Evolutionary conservation across 2,113 vertebrate genomes (phyloP).

Genomic region (Plecturocebus donacophilus): DNA sequence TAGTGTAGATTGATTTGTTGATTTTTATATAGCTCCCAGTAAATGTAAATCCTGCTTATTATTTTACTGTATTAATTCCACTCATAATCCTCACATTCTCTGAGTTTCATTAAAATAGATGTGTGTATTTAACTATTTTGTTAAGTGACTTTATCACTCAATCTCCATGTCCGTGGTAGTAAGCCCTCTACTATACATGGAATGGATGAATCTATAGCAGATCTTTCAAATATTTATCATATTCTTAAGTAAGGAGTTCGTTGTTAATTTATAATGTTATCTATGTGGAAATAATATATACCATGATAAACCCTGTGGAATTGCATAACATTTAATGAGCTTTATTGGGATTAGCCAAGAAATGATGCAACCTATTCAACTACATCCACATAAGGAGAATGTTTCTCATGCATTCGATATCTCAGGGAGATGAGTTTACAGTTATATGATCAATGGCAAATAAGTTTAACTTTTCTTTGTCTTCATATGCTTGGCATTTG

Average conservation of each 20-base stretch:
- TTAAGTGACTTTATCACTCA: conserved; percentile 68
- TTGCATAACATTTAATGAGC: not conserved
- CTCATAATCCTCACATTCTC: conserved; percentile 59
- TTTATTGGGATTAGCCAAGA: not conserved
- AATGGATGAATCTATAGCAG: not conserved
- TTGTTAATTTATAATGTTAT: not conserved
- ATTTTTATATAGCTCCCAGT: conserved; percentile 54
- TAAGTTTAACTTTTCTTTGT: not conserved
- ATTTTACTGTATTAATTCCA: conserved; percentile 70
- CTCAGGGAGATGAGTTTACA: not conserved
- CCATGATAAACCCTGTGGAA: not conserved
- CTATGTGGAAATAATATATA: not conserved
- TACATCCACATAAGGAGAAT: not conserved
- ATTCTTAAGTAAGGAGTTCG: not conserved
- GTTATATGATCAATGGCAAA: not conserved
- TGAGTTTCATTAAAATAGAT: conserved; percentile 65
- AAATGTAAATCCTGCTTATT: conserved; percentile 71
- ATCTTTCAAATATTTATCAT: not conserved
- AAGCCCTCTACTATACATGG: not conserved
- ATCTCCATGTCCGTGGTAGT: not conserved
- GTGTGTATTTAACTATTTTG: conserved; percentile 69
- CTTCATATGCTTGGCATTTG: not conserved
- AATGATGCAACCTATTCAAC: not conserved
- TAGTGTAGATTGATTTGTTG: conserved; percentile 77
- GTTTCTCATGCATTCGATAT: not conserved